Conservation (phyloP, 2,797 vertebrate genomes). For the Atherinosoma microstoma region DNA sequence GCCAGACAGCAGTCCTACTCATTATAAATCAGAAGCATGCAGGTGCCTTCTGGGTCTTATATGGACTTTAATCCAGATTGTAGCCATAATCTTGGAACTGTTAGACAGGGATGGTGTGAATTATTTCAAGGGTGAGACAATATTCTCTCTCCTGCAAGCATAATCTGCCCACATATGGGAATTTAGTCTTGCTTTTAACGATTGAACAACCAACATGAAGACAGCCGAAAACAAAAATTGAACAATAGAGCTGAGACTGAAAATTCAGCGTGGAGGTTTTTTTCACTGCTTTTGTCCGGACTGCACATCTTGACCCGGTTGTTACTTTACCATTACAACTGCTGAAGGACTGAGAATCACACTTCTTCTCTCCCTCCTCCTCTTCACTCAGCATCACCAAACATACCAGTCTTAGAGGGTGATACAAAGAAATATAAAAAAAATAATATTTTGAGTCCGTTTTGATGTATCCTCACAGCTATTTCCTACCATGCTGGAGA, state of each 20-base stretch:
- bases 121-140: constrained; percentile 29
- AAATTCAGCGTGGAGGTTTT: constrained; percentile 54
- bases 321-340: constrained; percentile 25
- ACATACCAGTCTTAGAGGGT: constrained; percentile 56
- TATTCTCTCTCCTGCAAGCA: constrained; percentile 40
- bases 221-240: constrained; percentile 51
- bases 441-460: constrained; percentile 42
- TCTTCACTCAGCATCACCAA: constrained; percentile 56
- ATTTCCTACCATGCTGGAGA: constrained; percentile 14
- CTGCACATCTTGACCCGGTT: constrained; percentile 26
- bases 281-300: constrained; percentile 50
- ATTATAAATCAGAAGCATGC: constrained; percentile 80
- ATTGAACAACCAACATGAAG: constrained; percentile 54
- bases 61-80: constrained; percentile 61
- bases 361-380: constrained; percentile 40
- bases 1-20: constrained; percentile 69
- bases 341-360: constrained; percentile 39
- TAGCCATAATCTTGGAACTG: constrained; percentile 61
- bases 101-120: constrained; percentile 42
- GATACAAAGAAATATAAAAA: constrained; percentile 76
- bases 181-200: constrained; percentile 56
- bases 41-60: constrained; percentile 68
- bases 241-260: constrained; percentile 59
- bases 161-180: constrained; percentile 45
- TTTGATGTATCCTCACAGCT: constrained; percentile 35